Evolutionary conservation across 2,113 vertebrate genomes (phyloP), one percentile per base, ranked within the genome.

Genomic region (Colius striatus): DNA sequence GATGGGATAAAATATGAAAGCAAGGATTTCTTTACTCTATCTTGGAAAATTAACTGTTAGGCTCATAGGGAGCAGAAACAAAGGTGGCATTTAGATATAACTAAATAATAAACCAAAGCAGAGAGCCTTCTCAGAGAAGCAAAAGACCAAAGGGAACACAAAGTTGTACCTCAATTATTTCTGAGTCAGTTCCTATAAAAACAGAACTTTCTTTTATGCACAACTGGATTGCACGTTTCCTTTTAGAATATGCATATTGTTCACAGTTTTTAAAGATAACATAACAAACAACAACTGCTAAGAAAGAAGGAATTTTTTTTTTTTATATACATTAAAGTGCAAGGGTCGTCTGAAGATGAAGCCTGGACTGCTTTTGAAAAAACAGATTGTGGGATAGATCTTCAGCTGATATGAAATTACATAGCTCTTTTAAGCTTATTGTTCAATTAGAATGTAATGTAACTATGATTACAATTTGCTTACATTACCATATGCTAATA

Each of bases 41-140:
- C 63, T 80, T 92, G 79, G 90, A 96, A 97, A 95, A 96, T 92
- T 95, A 95, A 94, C 93, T 96, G 72, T 94, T 96, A 90, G 95
- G 41, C 92, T 95, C 94, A 96, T 91, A 95, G 67, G 81, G 92
- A 89, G 88, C 62, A 95, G 80, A 94, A 92, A 92, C 2, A 19
- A 94, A 90, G 91, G 76, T 94, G 48, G 92, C 87, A 94, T 96
- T 97, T 97, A 96, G 84, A 90, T 88, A 93, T 51, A 91, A 96
- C 81, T 96, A 96, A 97, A 75, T 75, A 92, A 91, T 83, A 91
- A 87, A 92, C 87, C 60, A 95, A 95, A 96, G 84, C 66, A 90
- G 70, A 86, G 63, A 90, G 76, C 48, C 82, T 87, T 92, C 89
- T 85, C 55, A 67, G 77, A 82, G 75, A 95, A 92, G 61, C 91